Conservation (phyloP, 2,888 invertebrate species). For the Electrophaes corylata region DNA sequence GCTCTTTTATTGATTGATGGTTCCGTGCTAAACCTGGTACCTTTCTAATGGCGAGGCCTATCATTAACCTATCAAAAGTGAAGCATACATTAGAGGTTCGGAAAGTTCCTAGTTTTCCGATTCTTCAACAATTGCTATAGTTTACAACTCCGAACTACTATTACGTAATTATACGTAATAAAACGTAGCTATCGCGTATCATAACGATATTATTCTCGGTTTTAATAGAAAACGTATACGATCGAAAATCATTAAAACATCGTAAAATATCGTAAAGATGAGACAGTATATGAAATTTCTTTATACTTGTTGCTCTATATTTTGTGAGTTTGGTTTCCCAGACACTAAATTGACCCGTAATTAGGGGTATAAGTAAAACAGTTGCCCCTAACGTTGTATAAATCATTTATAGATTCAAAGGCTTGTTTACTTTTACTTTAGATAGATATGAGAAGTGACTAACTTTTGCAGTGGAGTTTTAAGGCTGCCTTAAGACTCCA, state of each 20-base stretch:
- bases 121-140: neutral
- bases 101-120: conserved; percentile 4
- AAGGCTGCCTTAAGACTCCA: no score
- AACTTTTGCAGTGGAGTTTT: no score
- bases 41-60: conserved; percentile 23
- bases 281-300: neutral
- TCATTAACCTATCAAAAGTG: conserved; percentile 29
- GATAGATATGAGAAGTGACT: no score
- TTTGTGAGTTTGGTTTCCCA: neutral
- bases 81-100: conserved; percentile 11
- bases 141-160: neutral
- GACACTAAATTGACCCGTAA: no score
- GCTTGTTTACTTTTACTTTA: no score
- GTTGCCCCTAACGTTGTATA: no score
- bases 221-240: neutral
- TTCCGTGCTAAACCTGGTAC: conserved; percentile 54
- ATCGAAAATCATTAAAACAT: neutral
- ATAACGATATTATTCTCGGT: neutral
- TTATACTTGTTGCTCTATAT: neutral
- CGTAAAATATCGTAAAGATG: neutral
- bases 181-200: neutral
- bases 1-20: conserved; percentile 49
- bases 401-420: no score
- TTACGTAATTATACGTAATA: neutral
- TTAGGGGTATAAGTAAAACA: no score